Base-by-base conservation (phyloP, 64 coral and sea anemone species). In the Montipora efflorescens region DNA sequence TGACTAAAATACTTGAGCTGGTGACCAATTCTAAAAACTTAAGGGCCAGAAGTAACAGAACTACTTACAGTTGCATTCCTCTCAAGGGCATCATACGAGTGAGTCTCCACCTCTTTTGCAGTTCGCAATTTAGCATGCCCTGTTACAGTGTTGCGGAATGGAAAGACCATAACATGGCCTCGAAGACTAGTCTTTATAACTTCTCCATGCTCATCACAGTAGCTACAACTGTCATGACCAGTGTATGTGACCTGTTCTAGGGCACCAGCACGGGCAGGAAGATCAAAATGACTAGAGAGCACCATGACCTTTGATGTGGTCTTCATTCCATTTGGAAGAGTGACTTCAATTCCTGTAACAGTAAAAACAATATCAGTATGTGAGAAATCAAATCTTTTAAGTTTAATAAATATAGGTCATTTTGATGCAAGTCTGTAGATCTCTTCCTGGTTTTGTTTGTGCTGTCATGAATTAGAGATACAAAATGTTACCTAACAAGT, bases 271-370 rank as follows among this genome's bases (percentile, higher is more conserved):
- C 92, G 75, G 10, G 84, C 92, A 67, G 92, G 92, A 20, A 93
- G 92, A 71, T 93, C 84, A 93, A 93, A 93, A 77, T 93, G 84
- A 53, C 92, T 84, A 13, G 92, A 93, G 9, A 93, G 47, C 67
- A 52, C 84, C 81, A 78, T 93, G 19, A 88, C 92, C 25, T 88
- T 88, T 87, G 92, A 74, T 48, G 15, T 93, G 8, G 8, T 77
- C 45, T 79, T 78, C 66, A 7, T 78, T 80, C 76, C 84, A 88
- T 93, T 76, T 73, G 92, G 92, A 47, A 80, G 74, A 4, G 53
- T n/a, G 28, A 93, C 84, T 80, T 47, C 66, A 28, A 93, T 88
- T 79, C 92, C 92, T 93, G 51, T 53, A 46, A 72, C 8, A 64
- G 59, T 64, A 72, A 72, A 22, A 72, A 22, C 0, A 72, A 20